phyloP scores from a whole-genome alignment of 2,113 vertebrate genomes.

The Tautogolabrus adspersus region DNA sequence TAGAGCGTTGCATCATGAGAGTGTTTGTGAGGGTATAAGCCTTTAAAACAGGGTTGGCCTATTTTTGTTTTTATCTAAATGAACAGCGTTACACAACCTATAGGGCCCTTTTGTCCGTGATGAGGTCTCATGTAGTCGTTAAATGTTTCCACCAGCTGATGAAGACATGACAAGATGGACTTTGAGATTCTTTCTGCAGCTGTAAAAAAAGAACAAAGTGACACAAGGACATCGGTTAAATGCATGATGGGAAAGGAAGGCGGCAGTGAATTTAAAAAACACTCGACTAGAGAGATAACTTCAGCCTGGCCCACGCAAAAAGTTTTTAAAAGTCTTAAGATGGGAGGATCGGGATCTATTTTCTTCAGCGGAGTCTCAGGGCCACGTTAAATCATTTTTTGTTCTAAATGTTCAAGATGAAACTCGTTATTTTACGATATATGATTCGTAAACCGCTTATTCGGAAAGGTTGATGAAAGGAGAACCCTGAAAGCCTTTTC shows the following conservation, averaged over 20 bases:
- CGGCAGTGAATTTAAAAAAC: background rate
- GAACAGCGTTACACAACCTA: conserved; percentile 2
- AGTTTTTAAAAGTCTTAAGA: too few relatives aligned
- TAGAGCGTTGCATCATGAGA: conserved; percentile 65
- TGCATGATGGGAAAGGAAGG: background rate
- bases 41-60: conserved; percentile 47
- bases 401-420: too few relatives aligned
- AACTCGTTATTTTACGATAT: too few relatives aligned
- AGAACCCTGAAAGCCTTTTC: too few relatives aligned
- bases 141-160: conserved; percentile 16
- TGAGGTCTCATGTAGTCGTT: background rate
- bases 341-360: too few relatives aligned
- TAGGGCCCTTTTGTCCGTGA: background rate
- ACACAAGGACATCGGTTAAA: background rate
- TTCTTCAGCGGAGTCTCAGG: too few relatives aligned
- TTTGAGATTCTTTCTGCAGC: background rate
- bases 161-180: background rate
- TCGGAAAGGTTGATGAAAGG: too few relatives aligned
- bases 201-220: background rate
- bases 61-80: conserved; percentile 52
- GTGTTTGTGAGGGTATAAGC: conserved; percentile 20
- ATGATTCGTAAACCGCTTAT: too few relatives aligned
- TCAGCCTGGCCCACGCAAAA: too few relatives aligned
- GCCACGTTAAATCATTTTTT: too few relatives aligned
- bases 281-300: too few relatives aligned